A percentile compares a stretch with the other conserved stretches of the same genome.
Conservation (phyloP, 1,140 invertebrate genomes). For the Helicoverpa zea region DNA sequence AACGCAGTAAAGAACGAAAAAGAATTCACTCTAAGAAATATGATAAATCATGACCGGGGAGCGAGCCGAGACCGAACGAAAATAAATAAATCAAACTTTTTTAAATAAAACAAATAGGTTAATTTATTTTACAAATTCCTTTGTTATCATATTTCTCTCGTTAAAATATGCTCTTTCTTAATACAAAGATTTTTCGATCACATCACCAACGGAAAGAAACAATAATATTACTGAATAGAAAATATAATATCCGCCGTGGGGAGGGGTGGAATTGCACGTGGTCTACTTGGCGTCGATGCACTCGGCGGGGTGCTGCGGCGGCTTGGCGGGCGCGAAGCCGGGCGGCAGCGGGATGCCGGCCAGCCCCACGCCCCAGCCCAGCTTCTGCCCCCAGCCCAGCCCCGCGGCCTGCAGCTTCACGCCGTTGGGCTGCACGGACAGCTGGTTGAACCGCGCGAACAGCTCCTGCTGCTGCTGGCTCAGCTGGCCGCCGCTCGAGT, state of each 20-base stretch:
- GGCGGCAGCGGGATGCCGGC: constrained; percentile 78
- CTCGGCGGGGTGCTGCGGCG: constrained; percentile 77
- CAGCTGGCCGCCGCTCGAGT: constrained; percentile 35
- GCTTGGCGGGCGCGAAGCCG: constrained; percentile 78
- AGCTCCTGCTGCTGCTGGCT: constrained; percentile 66
- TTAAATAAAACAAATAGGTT: constrained; percentile 86
- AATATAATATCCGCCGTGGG: constrained; percentile 67
- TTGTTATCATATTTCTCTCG: constrained; percentile 86
- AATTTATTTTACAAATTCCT: constrained; percentile 87
- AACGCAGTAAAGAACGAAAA: constrained; percentile 62
- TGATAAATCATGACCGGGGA: constrained; percentile 64
- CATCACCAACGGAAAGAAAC: constrained; percentile 79
- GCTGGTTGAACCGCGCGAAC: constrained; percentile 78
- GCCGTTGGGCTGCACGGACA: constrained; percentile 66
- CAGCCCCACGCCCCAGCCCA: constrained; percentile 52
- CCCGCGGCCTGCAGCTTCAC: constrained; percentile 50
- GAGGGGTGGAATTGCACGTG: constrained; percentile 35
- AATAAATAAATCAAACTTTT: constrained; percentile 70
- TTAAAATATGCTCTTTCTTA: constrained; percentile 84
- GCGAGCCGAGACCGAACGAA: constrained; percentile 50
- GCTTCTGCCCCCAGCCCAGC: constrained; percentile 33
- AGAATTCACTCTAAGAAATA: constrained; percentile 68
- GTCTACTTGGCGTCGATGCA: constrained; percentile 86
- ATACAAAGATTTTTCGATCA: constrained; percentile 86
- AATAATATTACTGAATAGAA: constrained; percentile 71